Base-by-base conservation (phyloP, 1,140 invertebrate genomes). In the Mercenaria mercenaria region DNA sequence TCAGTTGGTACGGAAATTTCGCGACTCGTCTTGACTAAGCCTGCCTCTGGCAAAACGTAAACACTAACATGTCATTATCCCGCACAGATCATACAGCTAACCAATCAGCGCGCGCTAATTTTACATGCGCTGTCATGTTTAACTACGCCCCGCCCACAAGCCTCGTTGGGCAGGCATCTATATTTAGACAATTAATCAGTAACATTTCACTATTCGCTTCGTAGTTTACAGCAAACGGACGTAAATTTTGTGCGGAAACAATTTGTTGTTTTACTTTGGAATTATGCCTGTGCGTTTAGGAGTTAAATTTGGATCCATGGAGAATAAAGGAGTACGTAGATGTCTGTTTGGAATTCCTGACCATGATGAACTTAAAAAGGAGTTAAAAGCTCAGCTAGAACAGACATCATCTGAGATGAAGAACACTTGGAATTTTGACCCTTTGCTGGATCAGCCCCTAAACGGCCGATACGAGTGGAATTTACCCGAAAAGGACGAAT, bases 61-160 rank as follows among this genome's bases (percentile, higher is more conserved):
- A 52, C 76, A 79, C 15, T 37, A 41, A n/a, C 47, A 56, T 11
- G 76, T 79, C 76, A 79, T 41, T 79, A 79, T 52, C 47, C 76
- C 32, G 74, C 72, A 64, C 34, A 4, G 23, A 43, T 32, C 20
- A 72, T 39, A 1, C 59, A 50, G 18, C 47, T 23, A 41, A 56
- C 86, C 86, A 88, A 88, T 88, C 86, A 88, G 77, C 61, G 61
- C 76, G 47, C 61, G 20, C 61, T 56, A 56, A 47, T 69, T 88
- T 20, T 67, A 61, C 86, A 67, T 47, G 86, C 39, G 39, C 59
- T 56, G 39, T 43, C 86, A 34, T 37, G 74, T 47, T 23, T n/a
- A 81, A 41, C 29, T 81, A 72, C 1, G 76, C 74, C 32, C 86
- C 86, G 56, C 86, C 74, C 56, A 34, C 50, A 29, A 11, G 41